Evolutionary conservation across 2,797 vertebrate genomes (phyloP).

Genomic region (Chelonia mydas): DNA sequence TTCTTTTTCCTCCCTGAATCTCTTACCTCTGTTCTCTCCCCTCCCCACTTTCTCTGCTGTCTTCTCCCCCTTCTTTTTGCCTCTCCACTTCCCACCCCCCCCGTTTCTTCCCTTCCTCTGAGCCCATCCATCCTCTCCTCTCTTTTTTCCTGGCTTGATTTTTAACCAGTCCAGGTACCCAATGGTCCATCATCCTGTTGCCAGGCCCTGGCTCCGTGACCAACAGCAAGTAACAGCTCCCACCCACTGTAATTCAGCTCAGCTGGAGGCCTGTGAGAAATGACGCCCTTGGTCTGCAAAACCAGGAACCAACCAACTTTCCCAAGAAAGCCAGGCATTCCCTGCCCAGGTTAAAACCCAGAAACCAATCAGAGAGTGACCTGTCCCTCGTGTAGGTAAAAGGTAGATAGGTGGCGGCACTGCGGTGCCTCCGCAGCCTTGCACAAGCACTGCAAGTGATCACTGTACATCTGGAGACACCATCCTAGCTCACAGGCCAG

Average conservation of each 20-base stretch:
- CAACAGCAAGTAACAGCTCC: background rate
- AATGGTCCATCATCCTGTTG: background rate
- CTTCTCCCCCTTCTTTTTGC: background rate
- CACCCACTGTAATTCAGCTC: background rate
- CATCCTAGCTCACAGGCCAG: background rate
- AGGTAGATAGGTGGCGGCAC: background rate
- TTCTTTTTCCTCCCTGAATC: no score
- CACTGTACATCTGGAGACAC: background rate
- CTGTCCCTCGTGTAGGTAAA: background rate
- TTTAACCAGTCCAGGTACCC: background rate
- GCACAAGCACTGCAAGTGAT: background rate
- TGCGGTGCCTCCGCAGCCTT: background rate
- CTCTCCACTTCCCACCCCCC: background rate
- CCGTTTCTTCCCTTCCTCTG: background rate
- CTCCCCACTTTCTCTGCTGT: background rate
- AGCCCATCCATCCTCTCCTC: background rate
- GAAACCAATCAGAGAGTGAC: background rate
- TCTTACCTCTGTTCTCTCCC: background rate
- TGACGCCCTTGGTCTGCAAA: background rate
- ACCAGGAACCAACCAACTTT: background rate
- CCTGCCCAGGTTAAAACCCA: background rate
- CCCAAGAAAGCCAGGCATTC: background rate
- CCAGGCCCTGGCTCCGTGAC: background rate
- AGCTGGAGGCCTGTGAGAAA: background rate
- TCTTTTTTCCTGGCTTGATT: background rate